Base-by-base conservation (phyloP, 1,140 invertebrate genomes). In the Drosophila bocki region DNA sequence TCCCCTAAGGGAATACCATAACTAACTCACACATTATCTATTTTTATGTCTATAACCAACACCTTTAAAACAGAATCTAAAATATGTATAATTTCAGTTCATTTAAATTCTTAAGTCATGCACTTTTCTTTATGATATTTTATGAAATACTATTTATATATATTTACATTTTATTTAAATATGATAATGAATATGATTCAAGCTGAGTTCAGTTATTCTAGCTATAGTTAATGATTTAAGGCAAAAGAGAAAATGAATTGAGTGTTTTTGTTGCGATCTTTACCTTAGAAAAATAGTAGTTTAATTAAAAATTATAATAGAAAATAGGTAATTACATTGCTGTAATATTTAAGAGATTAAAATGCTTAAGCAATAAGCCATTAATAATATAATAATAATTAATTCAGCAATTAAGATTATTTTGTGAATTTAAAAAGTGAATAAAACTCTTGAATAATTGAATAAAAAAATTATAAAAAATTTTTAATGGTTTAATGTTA, bases 1-100 rank as follows among this genome's bases (percentile, higher is more conserved):
- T 6, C 1, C 19, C 19, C 19, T 7, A 13, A 22, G 19, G 44
- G 12, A 47, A 47, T 47, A 47, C 19, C 44, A 47, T 13, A 13
- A 22, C 13, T 47, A 47, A 3, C 7, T 22, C 32, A 53, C 32
- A 53, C 32, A 22, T 22, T 47, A 13, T 53, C 19, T 13, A 35
- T 3, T 13, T 19, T 22, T 22, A 51, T 61, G 50, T 15, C 19
- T 17, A 56, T 13, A 57, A 37, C 59, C 59, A 61, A 57, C 59
- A 61, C 59, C 50, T 15, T 57, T 37, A 0, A 35, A 17, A 57
- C 29, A 9, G 1, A 61, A 17, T 7, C 19, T 6, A 26, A 35
- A 62, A 13, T 37, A 13, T 22, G 4, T 11, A 17, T 13, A 7
- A 9, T 11, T 56, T 26, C 17, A 9, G 15, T 13, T 53, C 0